A percentile compares a stretch with the other conserved stretches of the same genome.
Evolutionary conservation across 1,140 invertebrate species (phyloP).

Genomic region (Musca vetustissima): DNA sequence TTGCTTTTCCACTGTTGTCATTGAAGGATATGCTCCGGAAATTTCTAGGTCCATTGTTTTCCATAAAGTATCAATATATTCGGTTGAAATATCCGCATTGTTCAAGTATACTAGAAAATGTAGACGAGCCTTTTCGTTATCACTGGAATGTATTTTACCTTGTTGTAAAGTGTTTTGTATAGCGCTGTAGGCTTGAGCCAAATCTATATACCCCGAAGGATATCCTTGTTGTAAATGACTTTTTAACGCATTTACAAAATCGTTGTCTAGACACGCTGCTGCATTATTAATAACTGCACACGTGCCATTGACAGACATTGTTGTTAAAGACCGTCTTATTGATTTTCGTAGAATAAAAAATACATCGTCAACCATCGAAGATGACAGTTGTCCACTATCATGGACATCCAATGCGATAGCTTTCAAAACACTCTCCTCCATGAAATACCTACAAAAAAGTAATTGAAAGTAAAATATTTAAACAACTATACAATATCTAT

Average conservation of each 20-base stretch:
- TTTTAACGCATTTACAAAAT: slow-evolving; percentile 78
- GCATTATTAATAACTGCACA: slow-evolving; percentile 97
- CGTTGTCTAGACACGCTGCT: slow-evolving; percentile 82
- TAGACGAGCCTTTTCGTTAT: slow-evolving; percentile 70
- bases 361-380: slow-evolving; percentile 95
- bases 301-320: slow-evolving; percentile 90
- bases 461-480: no score
- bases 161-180: slow-evolving; percentile 81
- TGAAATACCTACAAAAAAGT: slow-evolving; percentile 70
- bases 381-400: slow-evolving; percentile 72
- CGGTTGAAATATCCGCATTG: slow-evolving; percentile 89
- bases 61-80: slow-evolving; percentile 83
- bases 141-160: slow-evolving; percentile 77
- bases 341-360: slow-evolving; percentile 98
- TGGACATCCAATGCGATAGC: slow-evolving; percentile 85
- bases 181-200: slow-evolving; percentile 78
- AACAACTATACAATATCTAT: no score
- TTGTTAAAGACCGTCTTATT: slow-evolving; percentile 84
- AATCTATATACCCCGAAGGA: slow-evolving; percentile 81
- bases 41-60: slow-evolving; percentile 74
- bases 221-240: slow-evolving; percentile 79
- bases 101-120: slow-evolving; percentile 73
- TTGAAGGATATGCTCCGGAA: slow-evolving; percentile 62
- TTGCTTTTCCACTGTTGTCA: slow-evolving; percentile 67
- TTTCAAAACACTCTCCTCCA: slow-evolving; percentile 94